Evolutionary conservation across 1,140 invertebrate genomes (phyloP).

Genomic region (Cecropterus lyciades): DNA sequence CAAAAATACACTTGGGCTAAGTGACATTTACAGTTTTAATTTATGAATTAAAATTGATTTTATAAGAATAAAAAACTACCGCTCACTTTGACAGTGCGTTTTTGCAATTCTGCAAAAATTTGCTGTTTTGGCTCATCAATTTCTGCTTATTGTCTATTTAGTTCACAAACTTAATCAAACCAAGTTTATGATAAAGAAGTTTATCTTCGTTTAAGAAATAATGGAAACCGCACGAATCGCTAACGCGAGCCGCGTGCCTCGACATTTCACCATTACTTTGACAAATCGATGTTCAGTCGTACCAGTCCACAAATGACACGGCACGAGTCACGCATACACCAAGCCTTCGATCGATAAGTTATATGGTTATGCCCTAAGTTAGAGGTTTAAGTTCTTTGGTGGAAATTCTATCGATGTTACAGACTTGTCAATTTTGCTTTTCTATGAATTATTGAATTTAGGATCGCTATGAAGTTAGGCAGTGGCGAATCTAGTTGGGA

Average conservation of each 20-base stretch:
- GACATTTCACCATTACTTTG: slow-evolving; percentile 12
- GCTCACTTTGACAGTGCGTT: too few species aligned
- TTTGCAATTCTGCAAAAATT: too few species aligned
- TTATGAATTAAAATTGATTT: too few species aligned
- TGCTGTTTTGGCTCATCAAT: too few species aligned
- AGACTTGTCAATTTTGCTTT: neutral
- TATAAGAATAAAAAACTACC: too few species aligned
- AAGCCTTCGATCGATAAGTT: slow-evolving; percentile 24
- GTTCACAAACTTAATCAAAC: too few species aligned
- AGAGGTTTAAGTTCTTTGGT: neutral
- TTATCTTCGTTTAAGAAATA: neutral
- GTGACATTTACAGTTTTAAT: too few species aligned
- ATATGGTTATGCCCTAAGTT: slow-evolving; percentile 12
- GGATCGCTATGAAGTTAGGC: too few species aligned
- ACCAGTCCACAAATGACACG: slow-evolving; percentile 25
- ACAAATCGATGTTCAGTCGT: slow-evolving; percentile 22
- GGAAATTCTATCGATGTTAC: neutral
- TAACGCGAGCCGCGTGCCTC: neutral
- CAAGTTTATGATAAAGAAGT: too few species aligned
- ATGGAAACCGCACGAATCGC: neutral
- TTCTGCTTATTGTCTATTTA: too few species aligned
- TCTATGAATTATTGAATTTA: neutral
- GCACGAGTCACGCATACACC: slow-evolving; percentile 22
- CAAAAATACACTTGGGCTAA: too few species aligned
- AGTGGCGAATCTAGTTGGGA: too few species aligned